Percentiles rank a stretch among this genome's conserved stretches.
phyloP scores from a whole-genome alignment of 2,797 vertebrate species.

The Parauchenoglanis ngamensis region DNA sequence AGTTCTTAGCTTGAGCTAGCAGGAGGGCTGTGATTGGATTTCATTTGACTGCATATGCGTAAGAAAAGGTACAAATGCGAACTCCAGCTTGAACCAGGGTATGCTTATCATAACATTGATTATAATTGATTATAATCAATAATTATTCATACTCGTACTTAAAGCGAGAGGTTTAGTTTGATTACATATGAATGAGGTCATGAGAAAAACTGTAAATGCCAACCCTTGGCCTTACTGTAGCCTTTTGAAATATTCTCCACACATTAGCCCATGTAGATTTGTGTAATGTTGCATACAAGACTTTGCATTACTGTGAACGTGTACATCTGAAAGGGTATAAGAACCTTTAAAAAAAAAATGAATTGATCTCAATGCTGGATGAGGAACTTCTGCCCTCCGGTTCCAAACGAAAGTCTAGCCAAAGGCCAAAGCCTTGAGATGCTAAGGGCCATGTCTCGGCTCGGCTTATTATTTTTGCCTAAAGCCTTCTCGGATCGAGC shows the following conservation, averaged over 20 bases:
- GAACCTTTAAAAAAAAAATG: background rate
- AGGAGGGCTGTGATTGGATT: background rate
- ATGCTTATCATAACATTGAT: background rate
- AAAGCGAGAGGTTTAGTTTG: conserved; percentile 1
- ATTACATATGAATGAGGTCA: conserved; percentile 10
- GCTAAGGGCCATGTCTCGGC: conserved; percentile 1
- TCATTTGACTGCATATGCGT: background rate
- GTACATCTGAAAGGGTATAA: background rate
- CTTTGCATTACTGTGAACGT: background rate
- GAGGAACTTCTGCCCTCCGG: conserved; percentile 18
- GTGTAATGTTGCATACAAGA: background rate
- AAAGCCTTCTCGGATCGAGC: background rate
- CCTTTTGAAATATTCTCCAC: background rate
- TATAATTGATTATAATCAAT: no score
- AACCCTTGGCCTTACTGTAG: background rate
- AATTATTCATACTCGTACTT: background rate
- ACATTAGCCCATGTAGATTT: conserved; percentile 5
- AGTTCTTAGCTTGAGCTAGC: background rate
- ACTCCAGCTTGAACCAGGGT: background rate
- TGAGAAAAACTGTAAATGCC: background rate
- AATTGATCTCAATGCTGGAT: background rate
- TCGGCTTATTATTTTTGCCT: conserved; percentile 20
- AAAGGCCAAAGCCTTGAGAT: conserved; percentile 5
- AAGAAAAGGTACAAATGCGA: background rate
- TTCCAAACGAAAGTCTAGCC: conserved; percentile 24